Evolutionary conservation across 1,140 invertebrate species (phyloP).

Genomic region (Drosophila simulans): DNA sequence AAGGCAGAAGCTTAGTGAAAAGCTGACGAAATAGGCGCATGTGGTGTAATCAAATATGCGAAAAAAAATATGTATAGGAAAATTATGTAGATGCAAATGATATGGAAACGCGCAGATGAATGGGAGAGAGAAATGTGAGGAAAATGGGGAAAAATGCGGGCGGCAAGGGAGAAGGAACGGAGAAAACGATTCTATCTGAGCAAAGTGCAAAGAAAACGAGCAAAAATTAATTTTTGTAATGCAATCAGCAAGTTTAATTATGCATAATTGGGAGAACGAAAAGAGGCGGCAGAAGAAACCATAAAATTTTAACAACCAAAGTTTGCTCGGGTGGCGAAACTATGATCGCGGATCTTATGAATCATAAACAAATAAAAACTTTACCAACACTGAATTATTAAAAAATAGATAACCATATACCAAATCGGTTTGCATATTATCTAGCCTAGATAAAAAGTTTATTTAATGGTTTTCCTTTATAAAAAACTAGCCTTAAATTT

Average conservation of each 20-base stretch:
- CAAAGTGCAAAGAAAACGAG: constrained; percentile 57
- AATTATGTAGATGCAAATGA: constrained; percentile 61
- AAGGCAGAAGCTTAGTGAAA: constrained; percentile 46
- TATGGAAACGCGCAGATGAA: constrained; percentile 9
- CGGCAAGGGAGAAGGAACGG: neutral
- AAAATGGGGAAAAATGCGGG: neutral
- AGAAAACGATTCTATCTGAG: constrained; percentile 34
- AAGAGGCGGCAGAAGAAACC: neutral
- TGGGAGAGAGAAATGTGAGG: neutral
- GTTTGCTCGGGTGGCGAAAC: constrained; percentile 5
- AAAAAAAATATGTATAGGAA: constrained; percentile 50
- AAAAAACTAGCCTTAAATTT: neutral
- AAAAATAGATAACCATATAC: neutral
- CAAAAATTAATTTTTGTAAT: constrained; percentile 60
- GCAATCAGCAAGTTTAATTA: constrained; percentile 62
- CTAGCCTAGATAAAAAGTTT: neutral
- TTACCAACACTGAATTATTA: neutral
- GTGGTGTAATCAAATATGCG: constrained; percentile 73
- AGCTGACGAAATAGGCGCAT: constrained; percentile 56
- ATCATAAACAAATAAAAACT: constrained; percentile 1
- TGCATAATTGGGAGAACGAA: constrained; percentile 59
- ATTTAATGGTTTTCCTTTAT: neutral
- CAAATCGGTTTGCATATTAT: neutral
- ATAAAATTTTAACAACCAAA: constrained; percentile 37
- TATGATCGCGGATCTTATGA: constrained; percentile 13